Evolutionary conservation across 1,140 invertebrate species (phyloP), one percentile per base, ranked within the genome.

Genomic region (Cyrtorhinus lividipennis): DNA sequence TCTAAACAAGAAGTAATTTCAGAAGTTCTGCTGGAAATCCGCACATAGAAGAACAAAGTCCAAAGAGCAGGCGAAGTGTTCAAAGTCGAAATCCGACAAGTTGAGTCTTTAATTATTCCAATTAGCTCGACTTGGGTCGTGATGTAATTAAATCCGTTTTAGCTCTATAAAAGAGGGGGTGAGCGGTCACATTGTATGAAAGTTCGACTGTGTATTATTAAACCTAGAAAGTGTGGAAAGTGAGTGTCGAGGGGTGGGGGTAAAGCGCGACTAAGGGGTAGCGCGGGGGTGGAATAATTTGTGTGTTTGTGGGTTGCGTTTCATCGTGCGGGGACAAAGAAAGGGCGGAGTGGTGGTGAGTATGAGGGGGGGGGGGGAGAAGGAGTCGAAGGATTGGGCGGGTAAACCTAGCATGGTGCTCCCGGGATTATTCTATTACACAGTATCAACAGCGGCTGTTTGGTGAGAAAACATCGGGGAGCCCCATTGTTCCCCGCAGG

Each of bases 231-330:
- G 38, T 12, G n/a, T 12, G 38, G 38, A n/a, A 45, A n/a, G 38
- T 45, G 38, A n/a, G n/a, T n/a, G 15, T 56, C 10, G 53, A 8
- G 22, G 53, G 8, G 15, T 10, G 15, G 22, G 53, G 53, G 53
- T 10, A 20, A 18, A 20, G 53, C 26, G 10, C 22, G 53, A 18
- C 15, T 10, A 56, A 59, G 53, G 53, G 18, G n/a, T n/a, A 18
- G 23, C 56, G 30, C 24, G 25, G 20, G 18, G 24, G 22, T 23
- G 44, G 61, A 62, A 62, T 24, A 62, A 46, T 24, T 38, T 53
- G 46, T 62, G 46, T 62, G 24, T 38, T 61, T 44, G 44, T 22
- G 45, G 27, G 46, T 13, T 58, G 62, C 24, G 53, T 56, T 62
- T 18, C 20, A 46, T 20, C 15, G 44, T 13, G 45, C 23, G 61